A percentile compares a stretch with the other conserved stretches of the same genome.
Evolutionary conservation across 2,888 invertebrate species (phyloP).

Genomic region (Pammene fasciana): DNA sequence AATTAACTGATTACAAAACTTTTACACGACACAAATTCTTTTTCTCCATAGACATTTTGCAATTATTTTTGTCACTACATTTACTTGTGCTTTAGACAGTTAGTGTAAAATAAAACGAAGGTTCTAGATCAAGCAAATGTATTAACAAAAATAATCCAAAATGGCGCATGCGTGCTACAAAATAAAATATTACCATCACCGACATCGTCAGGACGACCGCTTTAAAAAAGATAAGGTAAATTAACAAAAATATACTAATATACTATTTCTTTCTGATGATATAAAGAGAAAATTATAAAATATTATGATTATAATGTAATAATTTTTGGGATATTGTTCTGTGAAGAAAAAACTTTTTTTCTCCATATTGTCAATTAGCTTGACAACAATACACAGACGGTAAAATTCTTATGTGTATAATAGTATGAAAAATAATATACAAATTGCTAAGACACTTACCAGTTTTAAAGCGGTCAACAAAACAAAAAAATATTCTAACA

Average conservation of each 20-base stretch:
- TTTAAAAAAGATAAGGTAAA: constrained; percentile 15
- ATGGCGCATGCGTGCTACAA: constrained; percentile 42
- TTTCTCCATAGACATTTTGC: not conserved
- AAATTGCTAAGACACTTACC: constrained; percentile 2
- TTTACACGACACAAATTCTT: no score
- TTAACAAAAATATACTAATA: not conserved
- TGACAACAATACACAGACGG: no score
- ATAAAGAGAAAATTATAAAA: no score
- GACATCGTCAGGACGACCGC: constrained; percentile 35
- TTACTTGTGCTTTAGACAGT: constrained; percentile 75
- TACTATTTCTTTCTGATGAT: no score
- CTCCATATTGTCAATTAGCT: no score
- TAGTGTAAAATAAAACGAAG: constrained; percentile 79
- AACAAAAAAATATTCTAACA: not conserved
- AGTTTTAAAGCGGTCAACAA: constrained; percentile 15
- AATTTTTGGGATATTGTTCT: no score
- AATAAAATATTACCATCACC: constrained; percentile 34
- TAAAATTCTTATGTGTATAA: no score
- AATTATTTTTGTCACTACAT: constrained; percentile 78
- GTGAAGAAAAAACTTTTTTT: no score
- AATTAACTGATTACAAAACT: no score
- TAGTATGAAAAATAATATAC: no score
- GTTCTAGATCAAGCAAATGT: constrained; percentile 76
- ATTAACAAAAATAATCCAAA: constrained; percentile 77
- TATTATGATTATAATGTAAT: no score